Percentiles rank a stretch among this genome's conserved stretches.
Evolutionary conservation across 2,888 invertebrate genomes (phyloP).

Genomic region (Trypoxylon attenuatum): DNA sequence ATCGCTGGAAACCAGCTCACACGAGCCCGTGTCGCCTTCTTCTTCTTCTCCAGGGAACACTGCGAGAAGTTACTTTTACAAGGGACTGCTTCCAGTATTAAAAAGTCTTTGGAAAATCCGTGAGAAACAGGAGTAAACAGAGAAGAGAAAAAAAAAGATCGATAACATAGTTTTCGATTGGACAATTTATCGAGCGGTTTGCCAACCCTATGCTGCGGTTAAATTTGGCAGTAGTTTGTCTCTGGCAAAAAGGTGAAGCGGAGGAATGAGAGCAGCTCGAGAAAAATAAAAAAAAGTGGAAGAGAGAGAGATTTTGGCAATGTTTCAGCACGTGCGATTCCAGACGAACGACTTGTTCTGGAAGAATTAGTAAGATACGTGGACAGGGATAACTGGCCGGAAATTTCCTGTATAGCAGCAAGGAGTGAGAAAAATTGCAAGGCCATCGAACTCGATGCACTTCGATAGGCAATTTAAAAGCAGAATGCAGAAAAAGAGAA

Average conservation of each 20-base stretch:
- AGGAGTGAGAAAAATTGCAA: too few relatives aligned
- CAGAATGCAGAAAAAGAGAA: too few relatives aligned
- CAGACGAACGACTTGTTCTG: background rate
- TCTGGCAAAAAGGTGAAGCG: constrained; percentile 2
- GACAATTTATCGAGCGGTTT: constrained; percentile 26
- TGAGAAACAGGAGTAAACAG: background rate
- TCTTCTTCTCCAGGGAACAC: too few relatives aligned
- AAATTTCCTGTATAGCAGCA: background rate
- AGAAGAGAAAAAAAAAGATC: background rate
- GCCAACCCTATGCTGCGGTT: constrained; percentile 24
- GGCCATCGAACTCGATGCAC: too few relatives aligned
- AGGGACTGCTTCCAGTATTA: background rate
- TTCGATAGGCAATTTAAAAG: too few relatives aligned
- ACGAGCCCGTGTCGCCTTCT: too few relatives aligned
- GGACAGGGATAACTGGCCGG: constrained; percentile 7
- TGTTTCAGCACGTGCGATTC: constrained; percentile 41
- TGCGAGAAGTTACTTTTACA: too few relatives aligned
- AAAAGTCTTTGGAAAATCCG: background rate
- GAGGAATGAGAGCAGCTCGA: constrained; percentile 22
- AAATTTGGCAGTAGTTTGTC: constrained; percentile 46
- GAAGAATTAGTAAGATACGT: too few relatives aligned
- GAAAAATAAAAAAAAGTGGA: background rate
- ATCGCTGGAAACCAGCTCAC: too few relatives aligned
- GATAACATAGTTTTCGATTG: constrained; percentile 19
- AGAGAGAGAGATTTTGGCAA: constrained; percentile 47